phyloP scores from a whole-genome alignment of 1,140 invertebrate genomes.

The Glossosoma conforme region DNA sequence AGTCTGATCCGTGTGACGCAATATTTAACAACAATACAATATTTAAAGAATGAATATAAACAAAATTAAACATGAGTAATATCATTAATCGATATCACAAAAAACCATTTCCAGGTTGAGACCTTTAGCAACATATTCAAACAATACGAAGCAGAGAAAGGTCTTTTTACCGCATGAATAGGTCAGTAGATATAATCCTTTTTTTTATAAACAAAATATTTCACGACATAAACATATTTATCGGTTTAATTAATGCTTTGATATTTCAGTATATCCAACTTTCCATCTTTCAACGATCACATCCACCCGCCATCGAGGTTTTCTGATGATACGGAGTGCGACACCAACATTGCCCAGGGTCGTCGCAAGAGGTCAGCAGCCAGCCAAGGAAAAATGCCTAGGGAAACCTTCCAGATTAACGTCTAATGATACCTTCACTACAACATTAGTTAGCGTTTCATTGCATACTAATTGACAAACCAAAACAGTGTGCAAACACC shows the following conservation, averaged over 20 bases:
- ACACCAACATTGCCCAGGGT: constrained; percentile 35
- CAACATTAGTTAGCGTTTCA: too few species aligned
- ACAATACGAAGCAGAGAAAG: constrained; percentile 31
- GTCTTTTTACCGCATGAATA: constrained; percentile 29
- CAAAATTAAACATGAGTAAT: too few species aligned
- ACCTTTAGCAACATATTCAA: constrained; percentile 32
- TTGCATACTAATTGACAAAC: too few species aligned
- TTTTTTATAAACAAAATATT: constrained; percentile 14
- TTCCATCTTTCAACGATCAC: constrained; percentile 67
- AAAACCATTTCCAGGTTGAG: constrained; percentile 30
- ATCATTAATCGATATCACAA: not conserved
- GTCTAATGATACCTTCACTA: constrained; percentile 48
- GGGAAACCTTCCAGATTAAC: constrained; percentile 67
- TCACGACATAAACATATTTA: not conserved
- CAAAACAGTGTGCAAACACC: too few species aligned
- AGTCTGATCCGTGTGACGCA: too few species aligned
- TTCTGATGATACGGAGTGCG: constrained; percentile 62
- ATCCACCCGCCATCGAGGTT: constrained; percentile 69
- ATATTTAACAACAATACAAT: too few species aligned
- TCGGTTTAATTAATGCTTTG: constrained; percentile 4
- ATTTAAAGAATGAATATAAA: too few species aligned
- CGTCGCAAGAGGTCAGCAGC: constrained; percentile 40
- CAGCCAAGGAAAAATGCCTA: constrained; percentile 51
- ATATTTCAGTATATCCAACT: constrained; percentile 62
- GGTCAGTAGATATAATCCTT: constrained; percentile 21